These are phyloP conservation scores for Chymomyza amoena DNA, from an alignment of 2,888 invertebrate species.

Conservation along the genomic window DNA sequence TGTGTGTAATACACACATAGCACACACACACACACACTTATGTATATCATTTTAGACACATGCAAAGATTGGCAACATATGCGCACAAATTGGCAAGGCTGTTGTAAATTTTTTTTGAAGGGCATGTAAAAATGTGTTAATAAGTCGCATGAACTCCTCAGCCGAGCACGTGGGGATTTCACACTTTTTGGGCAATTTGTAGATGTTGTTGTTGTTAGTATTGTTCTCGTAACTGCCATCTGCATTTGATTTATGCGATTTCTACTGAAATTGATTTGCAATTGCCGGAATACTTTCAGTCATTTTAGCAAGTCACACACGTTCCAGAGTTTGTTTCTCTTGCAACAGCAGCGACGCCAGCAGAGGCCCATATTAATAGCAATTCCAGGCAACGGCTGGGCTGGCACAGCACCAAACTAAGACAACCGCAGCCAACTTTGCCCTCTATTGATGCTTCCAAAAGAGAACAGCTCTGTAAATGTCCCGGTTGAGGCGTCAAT, in stretches of 20 bases:
- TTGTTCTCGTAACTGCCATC: slow-evolving; percentile 45
- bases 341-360: slow-evolving; percentile 33
- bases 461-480: slow-evolving; percentile 40
- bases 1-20: slow-evolving; percentile 20
- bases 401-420: not conserved
- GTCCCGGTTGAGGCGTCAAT: slow-evolving; percentile 39
- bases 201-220: not conserved
- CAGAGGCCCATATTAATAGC: not conserved
- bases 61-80: slow-evolving; percentile 14
- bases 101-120: slow-evolving; percentile 38
- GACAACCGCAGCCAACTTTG: not conserved
- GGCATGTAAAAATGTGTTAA: slow-evolving; percentile 20
- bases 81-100: not conserved
- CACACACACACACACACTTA: slow-evolving; percentile 6
- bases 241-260: slow-evolving; percentile 61
- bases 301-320: slow-evolving; percentile 31
- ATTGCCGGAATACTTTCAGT: slow-evolving; percentile 37
- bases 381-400: not conserved
- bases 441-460: not conserved
- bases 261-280: slow-evolving; percentile 65
- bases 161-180: not conserved
- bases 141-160: not conserved
- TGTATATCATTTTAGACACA: not conserved
- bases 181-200: slow-evolving; percentile 2
- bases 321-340: not conserved